Base-by-base conservation (phyloP, 1,140 invertebrate genomes). In the roundworm (Caenorhabditis elegans) region DNA sequence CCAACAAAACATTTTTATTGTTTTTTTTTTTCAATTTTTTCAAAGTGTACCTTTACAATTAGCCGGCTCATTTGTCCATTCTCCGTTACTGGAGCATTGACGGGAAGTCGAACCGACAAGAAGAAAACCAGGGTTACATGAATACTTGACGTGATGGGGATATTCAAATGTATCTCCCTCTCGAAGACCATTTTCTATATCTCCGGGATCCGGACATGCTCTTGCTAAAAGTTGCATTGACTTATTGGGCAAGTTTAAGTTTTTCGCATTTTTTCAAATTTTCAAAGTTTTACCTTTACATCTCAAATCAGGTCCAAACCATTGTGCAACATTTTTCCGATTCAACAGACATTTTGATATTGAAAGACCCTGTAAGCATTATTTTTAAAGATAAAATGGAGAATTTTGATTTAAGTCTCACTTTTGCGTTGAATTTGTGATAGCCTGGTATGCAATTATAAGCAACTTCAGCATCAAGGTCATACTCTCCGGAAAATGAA, bases 371-470 rank as follows among this genome's bases (percentile, higher is more conserved):
- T 81, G 46, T 39, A 77, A 22, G 19, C 11, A n/a, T 24, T 55
- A n/a, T n/a, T n/a, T n/a, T n/a, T n/a, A n/a, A n/a, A n/a, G n/a
- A n/a, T n/a, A n/a, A n/a, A n/a, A n/a, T n/a, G n/a, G n/a, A n/a
- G n/a, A n/a, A n/a, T n/a, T n/a, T n/a, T n/a, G n/a, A n/a, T n/a
- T n/a, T n/a, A n/a, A n/a, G n/a, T 3, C 46, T 36, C n/a, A 83
- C 65, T 17, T 84, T 85, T 13, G 78, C 81, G 47, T 82, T 82
- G 70, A 86, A 80, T 17, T 55, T 46, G 31, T 93, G 93, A 90
- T 96, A 97, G 3, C 96, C 96, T 19, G 93, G 93, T 84, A 94
- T 93, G 89, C 96, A 98, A 86, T 94, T 94, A 91, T 98, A 98
- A 88, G 75, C 93, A 0, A 98, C 93, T 0, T 93, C 94, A 13